Base-by-base conservation (phyloP, 53 echinoderm and acorn worm genomes). In the Mesocentrotus franciscanus region DNA sequence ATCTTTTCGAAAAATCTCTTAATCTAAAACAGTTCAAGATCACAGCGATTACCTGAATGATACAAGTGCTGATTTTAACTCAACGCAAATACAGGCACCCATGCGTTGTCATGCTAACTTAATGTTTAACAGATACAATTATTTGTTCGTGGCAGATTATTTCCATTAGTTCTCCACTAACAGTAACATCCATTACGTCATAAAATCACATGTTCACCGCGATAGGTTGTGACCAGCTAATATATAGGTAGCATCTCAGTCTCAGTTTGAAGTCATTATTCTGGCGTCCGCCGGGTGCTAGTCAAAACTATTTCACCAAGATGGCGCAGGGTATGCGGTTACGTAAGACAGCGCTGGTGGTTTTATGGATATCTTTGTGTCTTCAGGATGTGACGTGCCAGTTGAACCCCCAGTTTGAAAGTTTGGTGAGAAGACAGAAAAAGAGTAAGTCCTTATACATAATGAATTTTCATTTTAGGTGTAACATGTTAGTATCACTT, bases 381-480 rank as follows among this genome's bases (percentile, higher is more conserved):
- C 29, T 85, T 26, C 57, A 85, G 58, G 8, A 85, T 85, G 87
- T 85, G 27, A 27, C 58, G 26, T 56, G 56, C 29, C 87, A 85
- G 58, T 57, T 85, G 26, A 85, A 85, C 36, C 87, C 87, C 11
- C 56, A 57, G 27, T 56, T 58, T 56, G 87, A 85, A 85, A 85
- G 58, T 85, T 9, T 58, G 58, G 12, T 85, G 56, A 85, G 87
- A 58, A 85, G 18, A 85, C 87, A 58, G 87, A 85, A 85, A 85
- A 58, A 34, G 87, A 57, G 87, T 85, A 85, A 85, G 87, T 85
- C n/a, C 79, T 35, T 79, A 9, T 27, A 1, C 2, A 66, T 17
- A 66, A 66, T 24, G 20, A 75, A 75, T 32, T 18, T 30, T 75
- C 75, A 75, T 30, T 75, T 30, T 11, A 30, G 7, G 26, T 30